A percentile compares a stretch with the other conserved stretches of the same genome.
These are phyloP conservation scores for Phalacrocorax aristotelis DNA, from an alignment of 2,113 vertebrate species.

Conservation along the genomic window DNA sequence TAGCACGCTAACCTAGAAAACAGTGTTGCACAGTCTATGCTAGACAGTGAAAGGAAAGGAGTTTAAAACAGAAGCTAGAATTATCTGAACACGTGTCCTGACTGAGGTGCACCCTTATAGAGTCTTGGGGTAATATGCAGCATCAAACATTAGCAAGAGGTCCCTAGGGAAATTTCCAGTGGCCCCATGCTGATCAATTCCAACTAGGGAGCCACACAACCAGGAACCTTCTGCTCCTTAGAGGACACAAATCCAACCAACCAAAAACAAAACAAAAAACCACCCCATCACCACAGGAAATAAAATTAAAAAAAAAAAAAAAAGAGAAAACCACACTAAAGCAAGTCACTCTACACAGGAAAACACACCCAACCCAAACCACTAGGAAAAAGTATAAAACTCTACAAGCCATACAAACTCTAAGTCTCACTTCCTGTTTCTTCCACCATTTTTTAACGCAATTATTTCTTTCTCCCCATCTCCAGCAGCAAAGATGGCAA, in stretches of 20 bases:
- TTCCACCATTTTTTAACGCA: not conserved
- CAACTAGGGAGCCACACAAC: not conserved
- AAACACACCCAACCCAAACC: slow-evolving; percentile 32
- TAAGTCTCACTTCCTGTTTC: slow-evolving; percentile 11
- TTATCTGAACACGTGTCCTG: rapidly evolving
- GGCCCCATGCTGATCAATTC: not conserved
- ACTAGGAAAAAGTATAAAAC: not conserved
- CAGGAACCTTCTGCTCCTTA: not conserved
- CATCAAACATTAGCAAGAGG: not conserved
- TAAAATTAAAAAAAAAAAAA: not conserved
- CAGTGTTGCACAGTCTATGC: not conserved
- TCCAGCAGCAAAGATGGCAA: not conserved
- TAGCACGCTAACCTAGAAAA: not conserved
- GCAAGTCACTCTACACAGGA: slow-evolving; percentile 4
- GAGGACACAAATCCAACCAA: not conserved
- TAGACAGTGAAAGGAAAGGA: not conserved
- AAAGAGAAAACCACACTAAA: not conserved
- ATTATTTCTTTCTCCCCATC: not conserved
- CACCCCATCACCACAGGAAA: not conserved
- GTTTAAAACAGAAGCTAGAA: not conserved
- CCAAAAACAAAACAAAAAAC: not conserved
- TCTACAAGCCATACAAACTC: not conserved
- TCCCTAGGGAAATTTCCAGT: not conserved
- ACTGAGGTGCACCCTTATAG: not conserved
- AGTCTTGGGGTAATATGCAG: not conserved